These are phyloP conservation scores for Gobiocypris rarus DNA, from an alignment of 2,113 vertebrate genomes.

Conservation along the genomic window DNA sequence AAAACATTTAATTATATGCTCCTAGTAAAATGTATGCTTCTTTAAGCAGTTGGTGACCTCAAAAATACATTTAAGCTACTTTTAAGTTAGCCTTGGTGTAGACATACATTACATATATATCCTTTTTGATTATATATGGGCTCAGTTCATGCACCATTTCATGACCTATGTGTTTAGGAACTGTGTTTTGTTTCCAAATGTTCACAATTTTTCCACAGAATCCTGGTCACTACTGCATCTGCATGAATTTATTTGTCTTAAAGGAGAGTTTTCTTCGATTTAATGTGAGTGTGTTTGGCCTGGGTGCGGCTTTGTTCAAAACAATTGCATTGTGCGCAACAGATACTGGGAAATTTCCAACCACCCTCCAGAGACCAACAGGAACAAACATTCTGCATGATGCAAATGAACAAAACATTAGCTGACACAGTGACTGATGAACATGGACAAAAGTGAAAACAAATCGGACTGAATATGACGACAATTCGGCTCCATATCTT, in stretches of 20 bases:
- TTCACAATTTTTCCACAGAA: neutral
- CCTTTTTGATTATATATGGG: neutral
- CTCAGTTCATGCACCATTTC: neutral
- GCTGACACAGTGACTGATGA: neutral
- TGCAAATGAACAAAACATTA: slow-evolving; percentile 33
- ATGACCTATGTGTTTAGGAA: neutral
- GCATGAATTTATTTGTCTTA: neutral
- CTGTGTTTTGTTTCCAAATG: neutral
- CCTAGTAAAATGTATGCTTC: neutral
- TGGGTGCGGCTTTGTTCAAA: slow-evolving; percentile 7
- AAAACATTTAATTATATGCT: neutral
- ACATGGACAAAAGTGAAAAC: slow-evolving; percentile 1
- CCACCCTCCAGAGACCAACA: slow-evolving; percentile 27
- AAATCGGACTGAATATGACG: neutral
- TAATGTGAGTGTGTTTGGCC: neutral
- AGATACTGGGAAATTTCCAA: slow-evolving; percentile 33
- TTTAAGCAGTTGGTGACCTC: neutral
- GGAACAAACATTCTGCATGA: slow-evolving; percentile 34
- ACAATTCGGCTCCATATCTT: neutral
- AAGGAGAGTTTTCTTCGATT: neutral
- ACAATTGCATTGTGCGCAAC: slow-evolving; percentile 36
- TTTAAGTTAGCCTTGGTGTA: neutral
- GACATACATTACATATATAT: neutral
- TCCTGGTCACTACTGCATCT: neutral
- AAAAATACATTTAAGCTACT: neutral